These are phyloP conservation scores for Trichogramma evanescens DNA, from an alignment of 2,888 invertebrate genomes.

Conservation along the genomic window DNA sequence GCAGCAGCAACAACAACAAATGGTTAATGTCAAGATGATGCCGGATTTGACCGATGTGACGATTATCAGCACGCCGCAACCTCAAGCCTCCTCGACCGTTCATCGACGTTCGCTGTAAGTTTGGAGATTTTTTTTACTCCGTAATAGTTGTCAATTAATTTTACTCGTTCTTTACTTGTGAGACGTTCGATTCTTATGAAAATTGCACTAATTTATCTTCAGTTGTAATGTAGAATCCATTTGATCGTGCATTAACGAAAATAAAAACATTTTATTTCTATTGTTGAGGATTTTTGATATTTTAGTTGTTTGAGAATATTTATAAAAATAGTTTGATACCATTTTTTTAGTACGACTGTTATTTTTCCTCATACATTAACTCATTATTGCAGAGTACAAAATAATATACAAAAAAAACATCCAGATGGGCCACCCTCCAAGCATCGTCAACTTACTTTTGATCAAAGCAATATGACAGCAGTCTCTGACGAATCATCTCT, in stretches of 20 bases:
- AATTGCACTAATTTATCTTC: no score
- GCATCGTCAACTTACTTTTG: slow-evolving; percentile 10
- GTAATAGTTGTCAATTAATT: not conserved
- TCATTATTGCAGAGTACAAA: slow-evolving; percentile 9
- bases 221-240: no score
- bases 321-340: not conserved
- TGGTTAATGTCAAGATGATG: slow-evolving; percentile 5
- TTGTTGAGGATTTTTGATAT: no score
- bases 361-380: slow-evolving; percentile 12
- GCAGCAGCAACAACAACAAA: not conserved
- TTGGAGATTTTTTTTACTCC: not conserved
- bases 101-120: slow-evolving; percentile 38
- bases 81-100: slow-evolving; percentile 47
- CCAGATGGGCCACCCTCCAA: slow-evolving; percentile 9
- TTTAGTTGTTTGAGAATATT: not conserved
- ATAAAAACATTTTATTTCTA: no score
- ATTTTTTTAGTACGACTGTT: not conserved
- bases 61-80: slow-evolving; percentile 42
- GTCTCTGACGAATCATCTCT: slow-evolving; percentile 31
- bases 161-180: slow-evolving; percentile 7
- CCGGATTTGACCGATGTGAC: slow-evolving; percentile 25
- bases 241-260: no score
- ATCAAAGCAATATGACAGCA: slow-evolving; percentile 4
- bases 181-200: slow-evolving; percentile 12
- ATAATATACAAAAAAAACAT: slow-evolving; percentile 7